Conservation (phyloP, 2,797 vertebrate species). For the Poeciliopsis paucimaculata region DNA sequence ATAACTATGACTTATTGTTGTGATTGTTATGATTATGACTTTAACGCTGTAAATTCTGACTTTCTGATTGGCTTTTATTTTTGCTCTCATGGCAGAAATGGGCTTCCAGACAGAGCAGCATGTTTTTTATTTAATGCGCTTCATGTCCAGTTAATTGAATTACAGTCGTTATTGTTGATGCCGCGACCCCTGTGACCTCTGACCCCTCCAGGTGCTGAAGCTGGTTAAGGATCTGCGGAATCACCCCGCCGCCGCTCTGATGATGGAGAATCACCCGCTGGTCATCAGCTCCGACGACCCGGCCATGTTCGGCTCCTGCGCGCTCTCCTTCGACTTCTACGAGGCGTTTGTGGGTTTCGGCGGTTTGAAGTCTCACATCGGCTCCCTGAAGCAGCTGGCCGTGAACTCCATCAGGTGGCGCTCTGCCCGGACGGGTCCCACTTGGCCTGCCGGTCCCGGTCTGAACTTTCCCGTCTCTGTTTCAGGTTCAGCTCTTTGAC, state of each 20-base stretch:
- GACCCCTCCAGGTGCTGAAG: conserved; percentile 23
- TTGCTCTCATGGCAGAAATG: no score
- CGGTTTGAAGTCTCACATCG: conserved; percentile 82
- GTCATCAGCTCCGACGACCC: conserved; percentile 93
- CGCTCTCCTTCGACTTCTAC: conserved; percentile 92
- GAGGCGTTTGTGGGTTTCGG: conserved; percentile 90
- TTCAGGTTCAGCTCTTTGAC: conserved; percentile 87
- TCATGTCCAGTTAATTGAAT: background rate
- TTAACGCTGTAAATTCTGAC: no score
- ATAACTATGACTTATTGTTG: no score
- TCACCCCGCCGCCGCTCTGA: conserved; percentile 86
- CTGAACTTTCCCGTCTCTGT: conserved; percentile 37
- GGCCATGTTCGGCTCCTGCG: conserved; percentile 82
- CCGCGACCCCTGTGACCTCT: background rate
- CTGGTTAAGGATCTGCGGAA: conserved; percentile 87
- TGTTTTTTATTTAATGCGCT: background rate
- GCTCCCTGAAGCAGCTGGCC: conserved; percentile 88
- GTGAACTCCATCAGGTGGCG: conserved; percentile 88
- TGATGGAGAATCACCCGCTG: conserved; percentile 87
- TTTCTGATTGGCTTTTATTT: no score
- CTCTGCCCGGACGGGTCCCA: background rate
- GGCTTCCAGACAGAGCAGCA: no score
- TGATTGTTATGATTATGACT: no score
- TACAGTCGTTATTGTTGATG: background rate
- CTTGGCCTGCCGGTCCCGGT: no score